Conservation (phyloP, 2,888 invertebrate species). For the Habrosyne pyritoides region DNA sequence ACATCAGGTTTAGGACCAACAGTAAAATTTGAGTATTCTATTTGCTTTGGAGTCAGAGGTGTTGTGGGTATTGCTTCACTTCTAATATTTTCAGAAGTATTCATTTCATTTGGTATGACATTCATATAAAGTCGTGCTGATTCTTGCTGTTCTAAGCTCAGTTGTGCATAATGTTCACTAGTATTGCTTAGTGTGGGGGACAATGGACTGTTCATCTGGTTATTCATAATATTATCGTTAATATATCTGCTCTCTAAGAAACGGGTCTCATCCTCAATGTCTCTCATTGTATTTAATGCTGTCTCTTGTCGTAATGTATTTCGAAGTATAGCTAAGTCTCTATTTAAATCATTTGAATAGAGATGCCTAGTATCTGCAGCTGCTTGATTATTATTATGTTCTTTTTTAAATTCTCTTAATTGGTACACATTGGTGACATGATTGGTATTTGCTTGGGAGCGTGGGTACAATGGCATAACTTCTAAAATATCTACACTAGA, state of each 20-base stretch:
- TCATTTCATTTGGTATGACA: conserved; percentile 58
- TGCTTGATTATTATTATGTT: conserved; percentile 76
- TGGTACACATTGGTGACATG: conserved; percentile 83
- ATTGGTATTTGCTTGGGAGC: conserved; percentile 58
- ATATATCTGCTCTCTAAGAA: conserved; percentile 66
- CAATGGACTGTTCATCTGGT: conserved; percentile 44
- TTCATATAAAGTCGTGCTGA: conserved; percentile 73
- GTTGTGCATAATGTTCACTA: conserved; percentile 78
- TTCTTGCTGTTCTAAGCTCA: conserved; percentile 70
- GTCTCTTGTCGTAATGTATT: conserved; percentile 64
- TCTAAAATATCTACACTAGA: conserved; percentile 83
- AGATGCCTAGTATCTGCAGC: conserved; percentile 58
- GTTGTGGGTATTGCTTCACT: conserved; percentile 60
- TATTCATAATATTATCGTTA: conserved; percentile 47
- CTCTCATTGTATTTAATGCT: conserved; percentile 64
- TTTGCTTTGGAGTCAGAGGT: conserved; percentile 67
- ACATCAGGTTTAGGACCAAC: conserved; percentile 58
- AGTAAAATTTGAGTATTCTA: conserved; percentile 69
- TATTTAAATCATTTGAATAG: conserved; percentile 73
- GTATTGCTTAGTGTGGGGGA: conserved; percentile 73
- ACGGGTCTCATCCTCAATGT: conserved; percentile 70
- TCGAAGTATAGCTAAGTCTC: conserved; percentile 72
- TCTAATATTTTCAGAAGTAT: conserved; percentile 44
- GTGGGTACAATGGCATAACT: conserved; percentile 79
- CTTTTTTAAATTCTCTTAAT: conserved; percentile 80